These are phyloP conservation scores for Acleris cristana DNA, from an alignment of 2,888 invertebrate genomes.

Conservation along the genomic window DNA sequence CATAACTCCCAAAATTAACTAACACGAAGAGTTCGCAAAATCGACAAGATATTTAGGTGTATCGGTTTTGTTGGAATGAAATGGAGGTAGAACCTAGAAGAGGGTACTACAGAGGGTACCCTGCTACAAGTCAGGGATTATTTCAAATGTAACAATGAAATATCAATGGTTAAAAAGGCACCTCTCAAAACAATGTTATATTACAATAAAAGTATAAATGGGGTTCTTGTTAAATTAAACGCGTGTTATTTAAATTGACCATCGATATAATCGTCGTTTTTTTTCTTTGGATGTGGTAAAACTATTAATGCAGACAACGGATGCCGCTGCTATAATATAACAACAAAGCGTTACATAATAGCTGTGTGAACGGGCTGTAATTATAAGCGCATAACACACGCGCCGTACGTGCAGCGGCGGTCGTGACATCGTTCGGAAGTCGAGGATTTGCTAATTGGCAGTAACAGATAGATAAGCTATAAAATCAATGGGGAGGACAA, in stretches of 20 bases:
- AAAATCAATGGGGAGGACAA: constrained; percentile 81
- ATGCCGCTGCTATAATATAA: constrained; percentile 5
- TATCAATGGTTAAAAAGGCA: too few species aligned
- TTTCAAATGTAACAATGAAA: too few species aligned
- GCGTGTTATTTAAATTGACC: too few species aligned
- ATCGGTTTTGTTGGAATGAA: too few species aligned
- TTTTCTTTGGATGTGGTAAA: constrained; percentile 4
- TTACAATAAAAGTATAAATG: too few species aligned
- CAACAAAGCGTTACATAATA: constrained; percentile 44
- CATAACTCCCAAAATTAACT: constrained; percentile 5
- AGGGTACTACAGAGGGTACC: too few species aligned
- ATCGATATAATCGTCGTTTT: neutral
- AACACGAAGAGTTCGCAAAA: neutral
- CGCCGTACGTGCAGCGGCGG: constrained; percentile 63
- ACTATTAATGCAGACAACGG: constrained; percentile 1
- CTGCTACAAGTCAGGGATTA: too few species aligned
- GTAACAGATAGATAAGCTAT: constrained; percentile 77
- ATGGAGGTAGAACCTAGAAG: too few species aligned
- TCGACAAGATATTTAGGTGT: neutral
- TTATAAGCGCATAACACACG: constrained; percentile 57
- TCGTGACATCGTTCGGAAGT: constrained; percentile 61
- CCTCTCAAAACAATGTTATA: too few species aligned
- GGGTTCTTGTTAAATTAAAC: too few species aligned
- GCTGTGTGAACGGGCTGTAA: constrained; percentile 49
- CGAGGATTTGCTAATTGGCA: constrained; percentile 77